phyloP scores from a whole-genome alignment of 1,140 invertebrate genomes.

The Lepidotrigona ventralis region DNA sequence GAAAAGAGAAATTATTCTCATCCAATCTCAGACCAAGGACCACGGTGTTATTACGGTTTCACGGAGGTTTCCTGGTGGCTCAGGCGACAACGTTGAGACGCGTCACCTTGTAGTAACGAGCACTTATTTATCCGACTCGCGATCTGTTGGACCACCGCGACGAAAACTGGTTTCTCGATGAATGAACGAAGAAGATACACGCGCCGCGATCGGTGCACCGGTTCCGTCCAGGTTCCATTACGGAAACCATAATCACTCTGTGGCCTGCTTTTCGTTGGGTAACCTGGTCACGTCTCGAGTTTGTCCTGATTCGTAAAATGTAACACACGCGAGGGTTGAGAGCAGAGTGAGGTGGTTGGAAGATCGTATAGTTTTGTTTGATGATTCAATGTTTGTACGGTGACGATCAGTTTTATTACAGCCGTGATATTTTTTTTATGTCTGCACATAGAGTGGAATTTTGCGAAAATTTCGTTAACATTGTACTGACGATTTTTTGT shows the following conservation, averaged over 20 bases:
- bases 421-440: no score
- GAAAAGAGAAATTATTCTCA: neutral
- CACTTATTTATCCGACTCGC: slow-evolving; percentile 49
- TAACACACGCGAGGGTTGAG: neutral
- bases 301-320: neutral
- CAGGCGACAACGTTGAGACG: slow-evolving; percentile 22
- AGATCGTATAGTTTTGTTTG: neutral
- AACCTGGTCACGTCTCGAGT: neutral
- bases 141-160: slow-evolving; percentile 54
- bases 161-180: slow-evolving; percentile 59
- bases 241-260: slow-evolving; percentile 19
- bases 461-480: no score
- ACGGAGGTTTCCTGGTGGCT: slow-evolving; percentile 1
- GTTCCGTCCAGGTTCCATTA: slow-evolving; percentile 15
- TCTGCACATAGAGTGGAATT: no score
- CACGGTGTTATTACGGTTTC: slow-evolving; percentile 25
- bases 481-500: no score
- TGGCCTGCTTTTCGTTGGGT: neutral
- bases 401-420: no score
- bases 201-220: slow-evolving; percentile 6
- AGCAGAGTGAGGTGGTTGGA: neutral
- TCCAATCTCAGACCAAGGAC: neutral
- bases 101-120: slow-evolving; percentile 46
- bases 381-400: neutral
- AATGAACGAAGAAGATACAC: slow-evolving; percentile 50